Evolutionary conservation across 2,888 invertebrate species (phyloP).

Genomic region (Dicycla oo): DNA sequence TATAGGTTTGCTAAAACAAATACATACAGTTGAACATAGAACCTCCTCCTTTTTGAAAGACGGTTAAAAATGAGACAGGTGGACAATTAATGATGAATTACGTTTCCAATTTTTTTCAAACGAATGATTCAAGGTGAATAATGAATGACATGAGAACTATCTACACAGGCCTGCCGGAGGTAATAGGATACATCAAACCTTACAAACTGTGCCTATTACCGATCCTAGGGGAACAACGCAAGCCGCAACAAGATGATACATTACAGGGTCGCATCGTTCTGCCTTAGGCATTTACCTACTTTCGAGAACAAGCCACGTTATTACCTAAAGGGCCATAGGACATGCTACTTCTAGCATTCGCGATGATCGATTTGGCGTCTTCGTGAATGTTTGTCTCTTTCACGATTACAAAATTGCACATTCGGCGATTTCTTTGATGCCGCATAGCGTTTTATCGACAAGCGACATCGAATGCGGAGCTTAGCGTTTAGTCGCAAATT

Average conservation of each 20-base stretch:
- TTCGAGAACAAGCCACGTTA: slow-evolving; percentile 4
- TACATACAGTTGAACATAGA: too few relatives aligned
- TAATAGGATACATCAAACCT: neutral
- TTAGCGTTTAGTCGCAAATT: too few relatives aligned
- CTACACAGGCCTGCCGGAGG: neutral
- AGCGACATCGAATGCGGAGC: too few relatives aligned
- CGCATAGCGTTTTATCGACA: neutral
- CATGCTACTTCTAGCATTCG: neutral
- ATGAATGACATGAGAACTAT: neutral
- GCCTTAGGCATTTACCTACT: neutral
- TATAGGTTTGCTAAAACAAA: neutral
- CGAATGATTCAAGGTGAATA: neutral
- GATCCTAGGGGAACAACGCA: neutral
- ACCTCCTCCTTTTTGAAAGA: too few relatives aligned
- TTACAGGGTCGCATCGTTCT: neutral
- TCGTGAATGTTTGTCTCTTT: neutral
- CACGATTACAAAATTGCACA: neutral
- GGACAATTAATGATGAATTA: neutral
- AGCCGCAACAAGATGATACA: slow-evolving; percentile 17
- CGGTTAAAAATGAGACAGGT: neutral
- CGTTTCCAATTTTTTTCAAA: neutral
- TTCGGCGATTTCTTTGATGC: neutral
- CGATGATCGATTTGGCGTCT: neutral
- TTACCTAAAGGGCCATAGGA: neutral
- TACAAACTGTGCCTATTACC: neutral